Evolutionary conservation across 2,113 vertebrate genomes (phyloP), one percentile per base, ranked within the genome.

Genomic region (Canis aureus): DNA sequence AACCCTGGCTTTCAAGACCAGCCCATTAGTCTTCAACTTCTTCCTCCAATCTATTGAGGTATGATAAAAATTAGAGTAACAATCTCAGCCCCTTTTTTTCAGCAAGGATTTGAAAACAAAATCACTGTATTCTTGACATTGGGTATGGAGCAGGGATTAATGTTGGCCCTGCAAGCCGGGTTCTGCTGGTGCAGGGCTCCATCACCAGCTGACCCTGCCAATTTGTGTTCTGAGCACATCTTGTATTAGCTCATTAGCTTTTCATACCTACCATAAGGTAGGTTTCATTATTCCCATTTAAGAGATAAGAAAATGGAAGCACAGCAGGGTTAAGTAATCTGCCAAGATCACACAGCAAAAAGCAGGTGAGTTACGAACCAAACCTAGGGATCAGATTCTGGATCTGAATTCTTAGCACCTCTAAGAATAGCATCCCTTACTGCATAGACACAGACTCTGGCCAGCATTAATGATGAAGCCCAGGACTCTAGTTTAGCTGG

Each of bases 101-200:
- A 82, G 12, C 29, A 55, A 94, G 60, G 2, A 32, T 13, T 53
- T 59, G 49, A 49, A 35, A 62, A 80, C 11, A 81, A 57, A 82
- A 62, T 55, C 38, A 32, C 20, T 2, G 38, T 35, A 17, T 4
- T 1, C 3, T 49, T 49, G 11, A 71, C 43, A 3, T 80, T 57
- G 2, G 13, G 19, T 29, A 3, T 0, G 0, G 6, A 8, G 51
- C 11, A 60, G 23, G 15, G 10, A 12, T 27, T 1, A 1, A 8
- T 20, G 53, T 15, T 51, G 22, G 23, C 15, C 38, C 32, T 12
- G 3, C 23, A 49, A 74, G n/a, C 22, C 20, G 27, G 9, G 4
- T 8, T 35, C 4, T 23, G 25, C 6, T 19, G 35, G 32, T 8
- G 0, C 17, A 6, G 16, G 17, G 16, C 25, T 57, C 64, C 55